These are phyloP conservation scores for Melikaiella ostensackeni DNA, from an alignment of 2,888 invertebrate species.

Conservation along the genomic window DNA sequence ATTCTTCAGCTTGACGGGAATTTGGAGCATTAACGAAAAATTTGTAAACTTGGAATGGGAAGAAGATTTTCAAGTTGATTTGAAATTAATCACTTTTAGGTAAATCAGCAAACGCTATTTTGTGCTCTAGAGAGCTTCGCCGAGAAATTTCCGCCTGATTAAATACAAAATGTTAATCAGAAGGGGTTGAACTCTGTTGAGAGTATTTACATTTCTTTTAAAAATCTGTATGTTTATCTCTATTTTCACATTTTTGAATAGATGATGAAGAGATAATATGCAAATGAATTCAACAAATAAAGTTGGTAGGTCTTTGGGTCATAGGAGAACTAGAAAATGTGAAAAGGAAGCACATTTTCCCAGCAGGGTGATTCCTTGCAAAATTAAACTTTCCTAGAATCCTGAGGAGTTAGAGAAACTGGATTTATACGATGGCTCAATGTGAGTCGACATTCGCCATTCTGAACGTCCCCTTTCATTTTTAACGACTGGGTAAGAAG, in stretches of 20 bases:
- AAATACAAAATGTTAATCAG: no score
- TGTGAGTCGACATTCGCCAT: conserved; percentile 57
- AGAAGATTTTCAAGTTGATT: conserved; percentile 45
- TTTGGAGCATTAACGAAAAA: not conserved
- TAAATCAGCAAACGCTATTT: not conserved
- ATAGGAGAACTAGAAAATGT: conserved; percentile 33
- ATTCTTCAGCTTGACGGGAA: not conserved
- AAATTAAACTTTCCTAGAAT: conserved; percentile 44
- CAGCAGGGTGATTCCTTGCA: conserved; percentile 41
- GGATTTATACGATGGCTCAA: conserved; percentile 64
- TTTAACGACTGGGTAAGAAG: conserved; percentile 44
- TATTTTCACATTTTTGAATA: not conserved
- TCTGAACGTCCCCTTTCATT: conserved; percentile 49
- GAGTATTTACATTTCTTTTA: no score
- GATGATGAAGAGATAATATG: conserved; percentile 42
- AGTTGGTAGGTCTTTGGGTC: conserved; percentile 51
- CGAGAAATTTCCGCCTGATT: no score
- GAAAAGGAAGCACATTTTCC: conserved; percentile 44
- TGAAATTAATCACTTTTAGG: not conserved
- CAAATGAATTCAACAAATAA: conserved; percentile 44
- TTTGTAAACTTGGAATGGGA: conserved; percentile 44
- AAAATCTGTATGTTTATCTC: no score
- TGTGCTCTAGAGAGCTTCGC: no score
- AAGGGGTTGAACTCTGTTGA: no score
- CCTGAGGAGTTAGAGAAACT: conserved; percentile 47